Percentiles rank a stretch among this genome's conserved stretches.
Evolutionary conservation across 2,888 invertebrate genomes (phyloP).

Genomic region (Exephanes ischioxanthus): DNA sequence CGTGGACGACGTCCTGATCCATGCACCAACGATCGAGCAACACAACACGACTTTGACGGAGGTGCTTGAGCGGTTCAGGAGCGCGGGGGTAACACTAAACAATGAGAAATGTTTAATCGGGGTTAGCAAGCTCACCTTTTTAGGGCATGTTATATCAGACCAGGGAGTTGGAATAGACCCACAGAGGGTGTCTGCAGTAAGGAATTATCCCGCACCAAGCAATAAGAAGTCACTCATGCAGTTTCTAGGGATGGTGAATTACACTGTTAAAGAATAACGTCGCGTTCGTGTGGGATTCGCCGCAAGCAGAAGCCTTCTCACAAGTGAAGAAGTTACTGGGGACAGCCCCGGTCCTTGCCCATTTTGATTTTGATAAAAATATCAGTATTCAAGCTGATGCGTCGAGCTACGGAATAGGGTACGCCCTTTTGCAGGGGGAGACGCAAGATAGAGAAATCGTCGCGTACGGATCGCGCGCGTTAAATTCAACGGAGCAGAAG

Average conservation of each 20-base stretch:
- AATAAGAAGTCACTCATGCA: conserved; percentile 70
- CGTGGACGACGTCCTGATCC: conserved; percentile 68
- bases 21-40: conserved; percentile 66
- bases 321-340: conserved; percentile 75
- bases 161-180: conserved; percentile 67
- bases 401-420: conserved; percentile 76
- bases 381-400: background rate
- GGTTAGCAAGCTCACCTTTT: conserved; percentile 53
- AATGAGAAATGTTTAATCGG: conserved; percentile 75
- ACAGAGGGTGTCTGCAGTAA: conserved; percentile 68
- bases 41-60: conserved; percentile 69
- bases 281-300: conserved; percentile 69
- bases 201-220: conserved; percentile 67
- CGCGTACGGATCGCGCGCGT: conserved; percentile 78
- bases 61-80: conserved; percentile 69
- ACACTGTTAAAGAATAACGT: conserved; percentile 68
- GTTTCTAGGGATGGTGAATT: conserved; percentile 72
- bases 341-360: conserved; percentile 74
- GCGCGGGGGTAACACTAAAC: conserved; percentile 73
- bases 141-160: conserved; percentile 74
- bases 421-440: conserved; percentile 75
- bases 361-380: conserved; percentile 74
- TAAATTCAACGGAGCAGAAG: conserved; percentile 74
- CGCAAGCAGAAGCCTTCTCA: conserved; percentile 72
- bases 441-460: conserved; percentile 75